Evolutionary conservation across 2,797 vertebrate genomes (phyloP).

Genomic region (Spea hammondii): DNA sequence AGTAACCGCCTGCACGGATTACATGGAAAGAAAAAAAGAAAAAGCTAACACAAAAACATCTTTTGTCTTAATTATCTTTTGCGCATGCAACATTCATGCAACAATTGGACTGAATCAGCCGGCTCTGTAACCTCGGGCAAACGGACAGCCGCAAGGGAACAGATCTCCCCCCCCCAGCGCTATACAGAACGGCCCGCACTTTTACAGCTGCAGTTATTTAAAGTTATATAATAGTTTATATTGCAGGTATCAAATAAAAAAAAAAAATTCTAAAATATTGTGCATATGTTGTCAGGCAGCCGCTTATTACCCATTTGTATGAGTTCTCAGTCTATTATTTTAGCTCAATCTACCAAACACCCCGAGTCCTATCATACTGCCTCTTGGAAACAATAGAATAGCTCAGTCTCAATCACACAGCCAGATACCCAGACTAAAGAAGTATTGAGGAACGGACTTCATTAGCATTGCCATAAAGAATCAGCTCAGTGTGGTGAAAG

Average conservation of each 20-base stretch:
- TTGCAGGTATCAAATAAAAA: not conserved
- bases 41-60: not conserved
- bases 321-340: too few species aligned
- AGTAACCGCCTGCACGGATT: not conserved
- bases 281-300: too few species aligned
- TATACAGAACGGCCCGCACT: not conserved
- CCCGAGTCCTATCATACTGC: too few species aligned
- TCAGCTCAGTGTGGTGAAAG: too few species aligned
- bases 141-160: constrained; percentile 4
- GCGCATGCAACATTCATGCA: constrained; percentile 44
- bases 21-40: not conserved
- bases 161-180: not conserved
- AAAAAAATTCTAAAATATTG: too few species aligned
- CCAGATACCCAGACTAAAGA: too few species aligned
- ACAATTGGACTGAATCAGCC: not conserved
- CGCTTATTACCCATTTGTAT: too few species aligned
- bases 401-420: too few species aligned
- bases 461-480: too few species aligned
- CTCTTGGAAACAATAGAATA: too few species aligned
- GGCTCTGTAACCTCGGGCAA: not conserved
- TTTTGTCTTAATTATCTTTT: constrained; percentile 11
- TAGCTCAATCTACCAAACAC: too few species aligned
- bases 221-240: not conserved
- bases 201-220: constrained; percentile 37
- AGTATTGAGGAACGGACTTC: too few species aligned